Base-by-base conservation (phyloP, 2,888 invertebrate genomes). In the Patella pellucida region DNA sequence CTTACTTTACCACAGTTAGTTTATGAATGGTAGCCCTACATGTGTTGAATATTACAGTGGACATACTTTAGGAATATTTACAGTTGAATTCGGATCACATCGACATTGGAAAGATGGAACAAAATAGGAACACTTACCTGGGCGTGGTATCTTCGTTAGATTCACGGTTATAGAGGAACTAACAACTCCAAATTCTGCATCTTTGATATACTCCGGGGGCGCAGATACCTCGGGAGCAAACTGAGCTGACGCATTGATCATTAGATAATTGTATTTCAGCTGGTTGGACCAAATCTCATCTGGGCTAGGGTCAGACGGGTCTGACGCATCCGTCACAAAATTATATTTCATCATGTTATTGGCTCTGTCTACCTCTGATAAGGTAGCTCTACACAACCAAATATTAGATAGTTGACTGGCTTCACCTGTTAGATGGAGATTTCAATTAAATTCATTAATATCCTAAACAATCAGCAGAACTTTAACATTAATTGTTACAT, bases 101-200 rank as follows among this genome's bases (percentile, higher is more conserved):
- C 41, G 41, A 41, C n/a, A n/a, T n/a, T n/a, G n/a, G n/a, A n/a
- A n/a, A n/a, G n/a, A n/a, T n/a, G n/a, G n/a, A n/a, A n/a, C n/a
- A n/a, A n/a, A n/a, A n/a, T 9, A 0, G 12, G 12, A 62, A 19
- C 41, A 23, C 16, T 19, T 31, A 56, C 14, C 19, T 23, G 50
- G 12, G 41, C 19, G 19, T 52, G 23, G 52, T 23, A 71, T 52
- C 19, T 71, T 71, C 14, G 71, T 71, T 27, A 51, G 71, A 11
- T 1, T n/a, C 23, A 71, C 16, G 15, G 23, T 71, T 19, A 54
- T 27, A 52, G 54, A 16, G 9, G 71, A 52, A n/a, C 19, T 12
- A 9, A 41, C 27, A n/a, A 71, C 52, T 27, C 71, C 71, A 52
- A 71, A 71, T 19, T 71, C 52, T 27, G 71, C n/a, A 16, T 7